Percentiles rank a stretch among this genome's conserved stretches.
Evolutionary conservation across 2,888 invertebrate species (phyloP).

Genomic region (Coleophora flavipennella): DNA sequence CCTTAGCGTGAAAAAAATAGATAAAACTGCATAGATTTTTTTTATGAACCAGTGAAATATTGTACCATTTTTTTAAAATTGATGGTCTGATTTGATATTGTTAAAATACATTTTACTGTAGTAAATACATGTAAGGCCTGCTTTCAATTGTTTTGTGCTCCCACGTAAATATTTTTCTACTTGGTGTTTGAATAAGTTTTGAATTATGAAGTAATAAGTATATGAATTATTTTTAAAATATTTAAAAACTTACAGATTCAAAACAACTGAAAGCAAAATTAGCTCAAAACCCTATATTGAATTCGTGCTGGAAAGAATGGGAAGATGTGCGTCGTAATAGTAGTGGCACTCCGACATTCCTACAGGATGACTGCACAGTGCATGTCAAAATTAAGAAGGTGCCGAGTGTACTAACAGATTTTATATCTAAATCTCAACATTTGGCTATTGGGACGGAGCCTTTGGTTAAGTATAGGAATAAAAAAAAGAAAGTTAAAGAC

Average conservation of each 20-base stretch:
- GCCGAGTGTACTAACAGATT: background rate
- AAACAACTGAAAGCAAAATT: conserved; percentile 29
- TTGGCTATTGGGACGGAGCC: background rate
- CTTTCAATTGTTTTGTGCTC: conserved; percentile 49
- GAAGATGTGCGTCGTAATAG: conserved; percentile 4
- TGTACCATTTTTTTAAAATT: too few species aligned
- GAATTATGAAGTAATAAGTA: too few species aligned
- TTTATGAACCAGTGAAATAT: too few species aligned
- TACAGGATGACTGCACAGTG: too few species aligned
- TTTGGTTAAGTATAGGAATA: conserved; percentile 2
- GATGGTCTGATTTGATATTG: too few species aligned
- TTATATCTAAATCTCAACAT: conserved; percentile 3
- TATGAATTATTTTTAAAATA: too few species aligned
- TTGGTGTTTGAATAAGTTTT: background rate
- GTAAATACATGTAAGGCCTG: conserved; percentile 4
- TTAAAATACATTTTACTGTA: too few species aligned
- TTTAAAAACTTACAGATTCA: conserved; percentile 35
- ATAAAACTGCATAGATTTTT: too few species aligned
- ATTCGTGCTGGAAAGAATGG: conserved; percentile 7
- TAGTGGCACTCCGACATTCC: too few species aligned
- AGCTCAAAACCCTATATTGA: background rate
- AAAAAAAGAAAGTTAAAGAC: conserved; percentile 5
- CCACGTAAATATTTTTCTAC: conserved; percentile 30
- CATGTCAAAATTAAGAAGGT: background rate
- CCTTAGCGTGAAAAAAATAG: too few species aligned